phyloP scores from a whole-genome alignment of 2,797 vertebrate genomes.

The Emys orbicularis region DNA sequence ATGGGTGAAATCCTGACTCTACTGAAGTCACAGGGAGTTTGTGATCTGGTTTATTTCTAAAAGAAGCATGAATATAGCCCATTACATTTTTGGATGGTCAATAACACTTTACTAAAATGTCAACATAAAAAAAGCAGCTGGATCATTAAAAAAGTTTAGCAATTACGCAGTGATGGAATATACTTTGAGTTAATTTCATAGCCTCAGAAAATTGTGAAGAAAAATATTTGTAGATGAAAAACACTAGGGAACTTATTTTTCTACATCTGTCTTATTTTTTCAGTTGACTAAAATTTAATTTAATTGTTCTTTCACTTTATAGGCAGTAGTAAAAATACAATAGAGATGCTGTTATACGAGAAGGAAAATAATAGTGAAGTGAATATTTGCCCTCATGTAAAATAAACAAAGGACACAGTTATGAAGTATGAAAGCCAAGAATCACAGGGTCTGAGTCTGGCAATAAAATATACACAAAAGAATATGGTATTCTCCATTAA shows the following conservation, averaged over 20 bases:
- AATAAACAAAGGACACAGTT: constrained; percentile 49
- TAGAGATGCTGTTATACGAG: neutral
- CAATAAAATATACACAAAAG: constrained; percentile 40
- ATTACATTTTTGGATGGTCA: constrained; percentile 44
- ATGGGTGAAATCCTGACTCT: neutral
- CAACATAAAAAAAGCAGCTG: constrained; percentile 15
- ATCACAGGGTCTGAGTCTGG: neutral
- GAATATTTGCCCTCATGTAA: constrained; percentile 13
- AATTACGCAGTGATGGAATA: constrained; percentile 49
- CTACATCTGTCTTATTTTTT: constrained; percentile 7
- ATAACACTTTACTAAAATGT: constrained; percentile 23
- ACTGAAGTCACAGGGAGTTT: neutral
- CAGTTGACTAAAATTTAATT: constrained; percentile 38
- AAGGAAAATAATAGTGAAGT: neutral
- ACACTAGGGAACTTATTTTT: constrained; percentile 28
- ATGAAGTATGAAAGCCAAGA: constrained; percentile 58
- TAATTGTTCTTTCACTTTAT: constrained; percentile 29
- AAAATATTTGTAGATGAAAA: constrained; percentile 55
- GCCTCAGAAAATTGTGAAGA: constrained; percentile 54
- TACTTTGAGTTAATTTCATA: constrained; percentile 51
- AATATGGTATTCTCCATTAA: neutral
- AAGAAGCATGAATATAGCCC: constrained; percentile 44
- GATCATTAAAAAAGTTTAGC: constrained; percentile 65
- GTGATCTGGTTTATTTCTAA: neutral
- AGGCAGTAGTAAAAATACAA: constrained; percentile 13